A percentile compares a stretch with the other conserved stretches of the same genome.
Evolutionary conservation across 2,797 vertebrate species (phyloP).

Genomic region (Anguilla marmorata): DNA sequence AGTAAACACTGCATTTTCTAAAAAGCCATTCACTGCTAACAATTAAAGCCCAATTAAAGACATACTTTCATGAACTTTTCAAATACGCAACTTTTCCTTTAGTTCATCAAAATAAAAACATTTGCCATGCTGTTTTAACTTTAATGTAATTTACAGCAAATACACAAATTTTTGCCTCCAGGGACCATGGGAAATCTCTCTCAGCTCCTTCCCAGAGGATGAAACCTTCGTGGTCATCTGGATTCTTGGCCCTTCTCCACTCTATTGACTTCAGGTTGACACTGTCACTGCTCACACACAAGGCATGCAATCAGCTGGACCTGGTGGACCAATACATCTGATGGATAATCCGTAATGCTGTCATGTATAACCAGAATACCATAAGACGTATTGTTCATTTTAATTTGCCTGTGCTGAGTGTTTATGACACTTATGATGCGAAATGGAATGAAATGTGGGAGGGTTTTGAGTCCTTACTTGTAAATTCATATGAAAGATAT

Average conservation of each 20-base stretch:
- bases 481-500: not conserved
- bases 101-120: not conserved
- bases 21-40: not conserved
- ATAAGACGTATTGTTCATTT: not conserved
- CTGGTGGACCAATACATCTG: not conserved
- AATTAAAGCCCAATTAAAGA: not conserved
- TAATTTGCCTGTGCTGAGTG: not conserved
- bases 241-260: not conserved
- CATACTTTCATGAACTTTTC: not conserved
- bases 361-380: not conserved
- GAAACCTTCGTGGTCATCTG: not conserved
- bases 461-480: not conserved
- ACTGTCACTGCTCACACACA: not conserved
- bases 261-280: not conserved
- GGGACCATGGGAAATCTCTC: not conserved
- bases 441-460: not conserved
- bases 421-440: not conserved
- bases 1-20: not conserved
- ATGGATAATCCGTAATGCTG: not conserved
- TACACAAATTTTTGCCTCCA: not conserved
- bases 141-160: not conserved
- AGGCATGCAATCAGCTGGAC: not conserved
- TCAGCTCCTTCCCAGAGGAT: not conserved
- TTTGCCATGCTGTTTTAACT: not conserved
- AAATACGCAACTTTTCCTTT: slow-evolving; percentile 2